A percentile compares a stretch with the other conserved stretches of the same genome.
Conservation (phyloP, 2,888 invertebrate species). For the Clepsis dumicolana region DNA sequence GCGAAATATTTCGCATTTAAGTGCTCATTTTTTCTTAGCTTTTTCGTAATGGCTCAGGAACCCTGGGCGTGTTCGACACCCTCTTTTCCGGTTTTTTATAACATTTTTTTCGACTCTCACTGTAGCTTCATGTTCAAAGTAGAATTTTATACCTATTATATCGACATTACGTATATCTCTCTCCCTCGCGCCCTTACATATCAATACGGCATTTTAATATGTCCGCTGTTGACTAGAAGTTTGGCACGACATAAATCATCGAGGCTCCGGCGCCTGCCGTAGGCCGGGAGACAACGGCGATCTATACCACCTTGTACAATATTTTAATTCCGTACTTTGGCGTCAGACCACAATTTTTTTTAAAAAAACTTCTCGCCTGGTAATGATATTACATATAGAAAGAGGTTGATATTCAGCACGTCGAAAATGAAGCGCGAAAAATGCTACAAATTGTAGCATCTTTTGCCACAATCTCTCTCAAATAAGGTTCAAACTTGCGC, state of each 20-base stretch:
- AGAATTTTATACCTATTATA: neutral
- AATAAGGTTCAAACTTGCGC: no score
- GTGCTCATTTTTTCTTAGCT: no score
- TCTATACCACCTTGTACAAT: neutral
- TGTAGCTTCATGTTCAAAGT: neutral
- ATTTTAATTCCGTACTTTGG: neutral
- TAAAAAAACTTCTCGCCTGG: neutral
- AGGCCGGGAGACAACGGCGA: neutral
- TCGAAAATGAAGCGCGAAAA: no score
- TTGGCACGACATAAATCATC: constrained; percentile 1
- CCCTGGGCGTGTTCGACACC: no score
- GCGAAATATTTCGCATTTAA: no score
- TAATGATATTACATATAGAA: no score
- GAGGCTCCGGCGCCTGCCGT: neutral
- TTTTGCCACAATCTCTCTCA: no score
- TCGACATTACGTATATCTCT: neutral
- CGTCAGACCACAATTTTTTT: neutral
- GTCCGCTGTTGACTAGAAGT: constrained; percentile 7
- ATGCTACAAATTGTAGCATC: no score
- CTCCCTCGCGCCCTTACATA: neutral
- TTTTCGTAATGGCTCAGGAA: no score
- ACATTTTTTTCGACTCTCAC: neutral
- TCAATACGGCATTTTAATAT: constrained; percentile 2
- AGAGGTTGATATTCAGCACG: no score
- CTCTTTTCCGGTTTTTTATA: neutral